Percentiles rank a stretch among this genome's conserved stretches.
Evolutionary conservation across 2,888 invertebrate genomes (phyloP).

Genomic region (Eristalis intricaria): DNA sequence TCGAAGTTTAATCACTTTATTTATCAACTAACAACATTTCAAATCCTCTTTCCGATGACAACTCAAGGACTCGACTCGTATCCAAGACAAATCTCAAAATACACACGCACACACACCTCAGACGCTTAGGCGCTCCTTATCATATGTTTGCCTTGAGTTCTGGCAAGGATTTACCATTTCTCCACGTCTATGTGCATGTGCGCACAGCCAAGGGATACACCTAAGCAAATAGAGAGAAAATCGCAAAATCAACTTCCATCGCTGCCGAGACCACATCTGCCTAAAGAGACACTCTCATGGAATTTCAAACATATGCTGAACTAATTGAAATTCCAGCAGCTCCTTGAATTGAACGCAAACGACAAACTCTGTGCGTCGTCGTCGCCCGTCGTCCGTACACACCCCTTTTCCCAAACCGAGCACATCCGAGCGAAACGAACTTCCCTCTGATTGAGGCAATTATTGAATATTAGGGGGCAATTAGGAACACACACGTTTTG

Average conservation of each 20-base stretch:
- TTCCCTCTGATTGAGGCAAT: slow-evolving; percentile 63
- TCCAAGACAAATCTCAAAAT: not conserved
- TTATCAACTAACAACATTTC: not conserved
- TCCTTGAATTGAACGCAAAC: slow-evolving; percentile 12
- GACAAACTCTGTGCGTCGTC: slow-evolving; percentile 42
- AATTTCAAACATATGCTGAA: slow-evolving; percentile 69
- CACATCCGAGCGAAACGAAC: slow-evolving; percentile 1
- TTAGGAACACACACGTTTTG: slow-evolving; percentile 61
- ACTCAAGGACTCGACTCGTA: not conserved
- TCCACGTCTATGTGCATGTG: too few relatives aligned
- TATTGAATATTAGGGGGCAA: slow-evolving; percentile 71
- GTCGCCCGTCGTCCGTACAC: not conserved
- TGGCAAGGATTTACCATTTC: not conserved
- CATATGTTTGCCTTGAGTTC: not conserved
- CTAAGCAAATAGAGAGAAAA: slow-evolving; percentile 58
- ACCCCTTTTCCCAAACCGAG: not conserved
- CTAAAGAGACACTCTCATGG: slow-evolving; percentile 37
- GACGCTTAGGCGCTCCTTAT: not conserved
- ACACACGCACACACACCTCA: not conserved
- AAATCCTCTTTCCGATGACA: not conserved
- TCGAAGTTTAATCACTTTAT: not conserved
- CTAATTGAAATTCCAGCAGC: slow-evolving; percentile 68
- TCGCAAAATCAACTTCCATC: slow-evolving; percentile 60
- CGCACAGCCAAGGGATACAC: slow-evolving; percentile 26
- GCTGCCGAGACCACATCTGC: slow-evolving; percentile 28